Conservation (phyloP, 2,888 invertebrate species). For the Pseudococcus jackbeardsleyi region DNA sequence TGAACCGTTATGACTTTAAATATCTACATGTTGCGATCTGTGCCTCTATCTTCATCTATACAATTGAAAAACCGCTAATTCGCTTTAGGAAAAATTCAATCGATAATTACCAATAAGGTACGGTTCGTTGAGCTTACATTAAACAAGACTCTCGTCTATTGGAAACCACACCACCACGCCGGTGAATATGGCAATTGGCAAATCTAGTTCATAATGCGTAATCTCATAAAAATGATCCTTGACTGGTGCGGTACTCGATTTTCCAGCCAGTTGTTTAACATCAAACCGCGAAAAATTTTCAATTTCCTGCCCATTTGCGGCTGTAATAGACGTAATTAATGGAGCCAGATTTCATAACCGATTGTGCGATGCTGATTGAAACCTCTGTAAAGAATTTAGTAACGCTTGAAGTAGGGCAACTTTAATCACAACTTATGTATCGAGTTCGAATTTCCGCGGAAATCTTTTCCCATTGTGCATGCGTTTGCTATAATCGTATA, state of each 20-base stretch:
- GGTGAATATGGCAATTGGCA: neutral
- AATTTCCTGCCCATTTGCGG: conserved; percentile 6
- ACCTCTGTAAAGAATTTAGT: neutral
- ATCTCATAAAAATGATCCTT: conserved; percentile 15
- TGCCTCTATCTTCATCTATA: neutral
- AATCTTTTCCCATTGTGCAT: neutral
- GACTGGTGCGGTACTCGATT: neutral
- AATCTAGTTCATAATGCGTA: conserved; percentile 7
- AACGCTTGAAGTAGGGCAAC: conserved; percentile 7
- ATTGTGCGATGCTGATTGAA: neutral
- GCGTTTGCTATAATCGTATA: neutral
- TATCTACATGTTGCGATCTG: neutral
- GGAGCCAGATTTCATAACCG: conserved; percentile 5
- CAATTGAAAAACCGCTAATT: neutral
- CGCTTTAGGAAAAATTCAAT: neutral
- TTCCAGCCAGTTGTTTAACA: neutral
- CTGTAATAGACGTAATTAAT: neutral
- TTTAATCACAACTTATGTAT: conserved; percentile 11
- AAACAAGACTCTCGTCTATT: neutral
- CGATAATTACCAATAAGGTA: conserved; percentile 17
- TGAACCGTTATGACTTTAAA: conserved; percentile 1
- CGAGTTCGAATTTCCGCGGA: conserved; percentile 1
- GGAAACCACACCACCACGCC: neutral
- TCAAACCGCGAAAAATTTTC: conserved; percentile 1
- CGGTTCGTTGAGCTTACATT: conserved; percentile 4